phyloP scores from a whole-genome alignment of 2,797 vertebrate genomes.

The Chrysolophus pictus region DNA sequence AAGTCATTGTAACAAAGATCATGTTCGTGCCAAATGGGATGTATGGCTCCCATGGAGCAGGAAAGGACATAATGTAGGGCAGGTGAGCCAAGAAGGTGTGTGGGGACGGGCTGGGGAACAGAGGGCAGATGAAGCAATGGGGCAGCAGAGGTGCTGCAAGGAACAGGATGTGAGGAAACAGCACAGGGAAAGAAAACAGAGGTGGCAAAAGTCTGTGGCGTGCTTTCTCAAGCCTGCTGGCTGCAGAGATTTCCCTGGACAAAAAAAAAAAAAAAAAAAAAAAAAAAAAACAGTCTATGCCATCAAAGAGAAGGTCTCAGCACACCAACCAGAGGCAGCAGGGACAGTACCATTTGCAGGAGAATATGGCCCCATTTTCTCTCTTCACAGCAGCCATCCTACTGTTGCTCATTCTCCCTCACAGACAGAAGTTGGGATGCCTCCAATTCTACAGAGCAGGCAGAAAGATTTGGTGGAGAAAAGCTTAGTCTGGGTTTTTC shows the following conservation, averaged over 20 bases:
- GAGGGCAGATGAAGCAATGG: not conserved
- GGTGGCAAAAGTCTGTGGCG: not conserved
- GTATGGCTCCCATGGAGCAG: not conserved
- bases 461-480: not conserved
- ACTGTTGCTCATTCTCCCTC: not conserved
- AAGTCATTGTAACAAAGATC: not conserved
- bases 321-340: not conserved
- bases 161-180: not conserved
- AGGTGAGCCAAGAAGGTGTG: not conserved
- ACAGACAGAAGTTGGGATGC: not conserved
- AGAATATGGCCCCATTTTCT: not conserved
- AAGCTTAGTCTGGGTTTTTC: not conserved
- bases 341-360: not conserved
- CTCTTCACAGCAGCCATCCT: not conserved
- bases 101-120: not conserved
- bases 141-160: rapidly evolving
- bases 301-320: not conserved
- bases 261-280: not conserved
- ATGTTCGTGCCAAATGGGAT: rapidly evolving
- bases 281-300: rapidly evolving
- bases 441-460: not conserved
- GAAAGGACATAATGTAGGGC: not conserved
- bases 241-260: not conserved
- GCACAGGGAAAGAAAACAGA: not conserved
- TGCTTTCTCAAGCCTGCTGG: not conserved